A percentile compares a stretch with the other conserved stretches of the same genome.
These are phyloP conservation scores for Smithornis capensis DNA, from an alignment of 2,113 vertebrate species.

Conservation along the genomic window DNA sequence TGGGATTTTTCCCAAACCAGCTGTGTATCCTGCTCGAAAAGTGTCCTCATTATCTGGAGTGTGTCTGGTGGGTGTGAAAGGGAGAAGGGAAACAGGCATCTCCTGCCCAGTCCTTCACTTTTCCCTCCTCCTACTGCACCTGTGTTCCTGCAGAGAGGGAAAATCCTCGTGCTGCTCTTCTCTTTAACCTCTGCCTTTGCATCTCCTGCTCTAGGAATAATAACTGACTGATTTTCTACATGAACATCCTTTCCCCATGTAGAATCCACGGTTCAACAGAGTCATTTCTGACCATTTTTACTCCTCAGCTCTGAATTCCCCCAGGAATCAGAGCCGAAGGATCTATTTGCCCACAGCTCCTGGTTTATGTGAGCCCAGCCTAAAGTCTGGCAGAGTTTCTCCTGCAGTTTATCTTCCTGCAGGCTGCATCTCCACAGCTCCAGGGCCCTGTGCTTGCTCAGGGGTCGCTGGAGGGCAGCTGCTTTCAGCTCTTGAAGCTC, in stretches of 20 bases:
- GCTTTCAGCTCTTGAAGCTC: not conserved
- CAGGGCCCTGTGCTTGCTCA: not conserved
- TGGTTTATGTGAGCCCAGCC: not conserved
- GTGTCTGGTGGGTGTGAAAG: not conserved
- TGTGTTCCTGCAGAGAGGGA: not conserved
- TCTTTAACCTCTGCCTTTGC: not conserved
- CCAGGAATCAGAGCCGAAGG: not conserved
- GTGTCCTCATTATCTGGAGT: accelerated
- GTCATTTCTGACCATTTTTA: not conserved
- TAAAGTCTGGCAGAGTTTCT: not conserved
- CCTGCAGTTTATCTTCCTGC: not conserved
- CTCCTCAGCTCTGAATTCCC: not conserved
- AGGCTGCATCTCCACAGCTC: not conserved
- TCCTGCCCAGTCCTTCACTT: not conserved
- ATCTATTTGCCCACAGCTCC: not conserved
- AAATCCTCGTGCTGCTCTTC: not conserved
- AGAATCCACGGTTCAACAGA: not conserved
- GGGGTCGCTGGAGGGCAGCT: not conserved
- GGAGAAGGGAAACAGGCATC: not conserved
- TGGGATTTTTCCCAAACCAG: not conserved
- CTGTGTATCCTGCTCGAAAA: not conserved
- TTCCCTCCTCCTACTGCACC: not conserved
- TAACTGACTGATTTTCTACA: not conserved
- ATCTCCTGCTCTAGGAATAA: not conserved
- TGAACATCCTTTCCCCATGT: not conserved